Conservation (phyloP, 1,140 invertebrate species). For the Epicauta chinensis region DNA sequence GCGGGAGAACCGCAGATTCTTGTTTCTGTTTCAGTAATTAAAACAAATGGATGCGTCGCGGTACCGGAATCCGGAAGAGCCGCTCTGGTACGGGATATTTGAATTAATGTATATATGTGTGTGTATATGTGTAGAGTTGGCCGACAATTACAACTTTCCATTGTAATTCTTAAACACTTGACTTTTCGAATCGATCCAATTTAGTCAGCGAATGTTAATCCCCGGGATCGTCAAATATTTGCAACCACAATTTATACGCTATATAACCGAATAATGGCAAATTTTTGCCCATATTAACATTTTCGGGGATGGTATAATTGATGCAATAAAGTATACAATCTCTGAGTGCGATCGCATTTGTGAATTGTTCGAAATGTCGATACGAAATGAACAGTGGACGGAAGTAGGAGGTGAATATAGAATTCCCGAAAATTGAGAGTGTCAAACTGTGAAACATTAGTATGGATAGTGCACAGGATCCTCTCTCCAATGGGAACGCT, state of each 20-base stretch:
- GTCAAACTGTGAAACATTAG: conserved; percentile 22
- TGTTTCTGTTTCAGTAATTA: conserved; percentile 31
- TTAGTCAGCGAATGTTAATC: too few relatives aligned
- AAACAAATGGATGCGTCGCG: conserved; percentile 25
- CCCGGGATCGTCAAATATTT: not conserved
- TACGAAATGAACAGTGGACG: too few relatives aligned
- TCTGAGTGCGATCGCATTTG: too few relatives aligned
- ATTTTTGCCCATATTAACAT: too few relatives aligned
- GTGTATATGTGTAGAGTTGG: conserved; percentile 8
- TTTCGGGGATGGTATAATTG: too few relatives aligned
- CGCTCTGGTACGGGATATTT: conserved; percentile 18
- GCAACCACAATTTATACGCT: not conserved
- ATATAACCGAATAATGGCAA: not conserved
- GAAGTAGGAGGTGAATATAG: too few relatives aligned
- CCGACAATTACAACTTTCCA: conserved; percentile 10
- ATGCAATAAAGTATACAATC: too few relatives aligned
- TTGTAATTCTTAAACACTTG: conserved; percentile 9
- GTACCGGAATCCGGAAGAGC: conserved; percentile 23
- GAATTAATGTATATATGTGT: conserved; percentile 15
- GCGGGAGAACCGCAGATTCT: conserved; percentile 27
- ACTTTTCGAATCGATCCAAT: not conserved
- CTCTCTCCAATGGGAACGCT: conserved; percentile 10
- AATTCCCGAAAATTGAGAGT: too few relatives aligned
- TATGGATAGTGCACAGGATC: conserved; percentile 6
- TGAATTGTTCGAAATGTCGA: too few relatives aligned